Percentiles rank a stretch among this genome's conserved stretches.
Evolutionary conservation across 2,113 vertebrate species (phyloP).

Genomic region (Oenanthe melanoleuca): DNA sequence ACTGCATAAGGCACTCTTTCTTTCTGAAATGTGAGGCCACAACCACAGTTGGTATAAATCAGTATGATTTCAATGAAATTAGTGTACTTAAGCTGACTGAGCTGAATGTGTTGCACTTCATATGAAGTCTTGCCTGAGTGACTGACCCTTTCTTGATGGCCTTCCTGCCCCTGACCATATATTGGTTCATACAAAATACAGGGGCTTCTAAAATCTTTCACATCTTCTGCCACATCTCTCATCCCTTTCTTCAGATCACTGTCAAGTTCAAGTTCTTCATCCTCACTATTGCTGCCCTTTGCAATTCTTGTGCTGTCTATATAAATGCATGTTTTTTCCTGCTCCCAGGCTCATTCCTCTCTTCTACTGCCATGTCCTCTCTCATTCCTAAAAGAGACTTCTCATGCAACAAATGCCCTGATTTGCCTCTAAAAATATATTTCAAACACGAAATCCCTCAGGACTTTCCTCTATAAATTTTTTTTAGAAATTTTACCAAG

Average conservation of each 20-base stretch:
- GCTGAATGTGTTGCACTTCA: neutral
- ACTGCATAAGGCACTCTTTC: neutral
- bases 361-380: neutral
- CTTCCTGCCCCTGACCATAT: neutral
- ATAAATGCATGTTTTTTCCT: neutral
- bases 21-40: neutral
- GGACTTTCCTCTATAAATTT: neutral
- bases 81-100: neutral
- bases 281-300: neutral
- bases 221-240: neutral
- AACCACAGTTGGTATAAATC: neutral
- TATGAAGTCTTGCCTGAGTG: neutral
- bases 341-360: neutral
- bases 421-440: neutral
- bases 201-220: neutral
- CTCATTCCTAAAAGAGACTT: neutral
- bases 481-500: neutral
- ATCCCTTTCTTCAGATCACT: neutral
- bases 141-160: neutral
- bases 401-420: neutral
- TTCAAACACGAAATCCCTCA: neutral
- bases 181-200: neutral
- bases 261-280: conserved; percentile 5
- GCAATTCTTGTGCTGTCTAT: neutral
- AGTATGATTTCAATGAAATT: neutral